Conservation (phyloP, 53 echinoderm and acorn worm genomes). For the Astropecten irregularis region DNA sequence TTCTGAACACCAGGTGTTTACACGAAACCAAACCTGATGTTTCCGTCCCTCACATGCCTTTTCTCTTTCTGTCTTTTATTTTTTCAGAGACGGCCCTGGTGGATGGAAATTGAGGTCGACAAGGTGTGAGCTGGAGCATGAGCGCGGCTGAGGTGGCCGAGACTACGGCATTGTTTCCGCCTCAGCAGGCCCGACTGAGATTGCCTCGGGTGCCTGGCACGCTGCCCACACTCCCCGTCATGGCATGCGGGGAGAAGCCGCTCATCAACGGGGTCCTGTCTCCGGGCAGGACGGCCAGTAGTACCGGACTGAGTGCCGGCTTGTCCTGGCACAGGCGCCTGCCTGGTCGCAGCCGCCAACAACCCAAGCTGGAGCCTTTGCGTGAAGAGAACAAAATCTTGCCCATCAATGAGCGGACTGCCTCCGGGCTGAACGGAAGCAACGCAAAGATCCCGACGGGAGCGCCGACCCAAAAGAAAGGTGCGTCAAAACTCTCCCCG, state of each 20-base stretch:
- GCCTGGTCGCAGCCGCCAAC: neutral
- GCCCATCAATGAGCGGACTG: neutral
- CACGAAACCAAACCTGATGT: neutral
- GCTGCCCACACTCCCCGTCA: slow-evolving; percentile 4
- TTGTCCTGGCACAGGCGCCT: slow-evolving; percentile 16
- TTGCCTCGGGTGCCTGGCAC: slow-evolving; percentile 21
- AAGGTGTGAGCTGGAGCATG: slow-evolving; percentile 36
- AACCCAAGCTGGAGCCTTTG: slow-evolving; percentile 6
- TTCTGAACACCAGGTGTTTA: neutral
- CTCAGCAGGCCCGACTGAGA: slow-evolving; percentile 16
- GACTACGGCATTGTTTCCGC: slow-evolving; percentile 36
- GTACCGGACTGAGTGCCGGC: neutral
- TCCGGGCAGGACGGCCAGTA: neutral
- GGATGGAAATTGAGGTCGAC: slow-evolving; percentile 29
- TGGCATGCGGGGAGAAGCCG: slow-evolving; percentile 35
- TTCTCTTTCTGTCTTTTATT: neutral
- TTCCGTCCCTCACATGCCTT: too few relatives aligned
- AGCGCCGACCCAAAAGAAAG: neutral
- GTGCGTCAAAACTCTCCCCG: neutral
- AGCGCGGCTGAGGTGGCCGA: slow-evolving; percentile 13
- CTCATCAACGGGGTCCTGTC: neutral
- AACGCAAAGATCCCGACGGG: neutral
- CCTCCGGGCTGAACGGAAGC: neutral
- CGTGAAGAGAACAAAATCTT: neutral
- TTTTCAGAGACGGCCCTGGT: slow-evolving; percentile 1